Evolutionary conservation across 2,113 vertebrate species (phyloP), one percentile per base, ranked within the genome.

Genomic region (Delphinus delphis): DNA sequence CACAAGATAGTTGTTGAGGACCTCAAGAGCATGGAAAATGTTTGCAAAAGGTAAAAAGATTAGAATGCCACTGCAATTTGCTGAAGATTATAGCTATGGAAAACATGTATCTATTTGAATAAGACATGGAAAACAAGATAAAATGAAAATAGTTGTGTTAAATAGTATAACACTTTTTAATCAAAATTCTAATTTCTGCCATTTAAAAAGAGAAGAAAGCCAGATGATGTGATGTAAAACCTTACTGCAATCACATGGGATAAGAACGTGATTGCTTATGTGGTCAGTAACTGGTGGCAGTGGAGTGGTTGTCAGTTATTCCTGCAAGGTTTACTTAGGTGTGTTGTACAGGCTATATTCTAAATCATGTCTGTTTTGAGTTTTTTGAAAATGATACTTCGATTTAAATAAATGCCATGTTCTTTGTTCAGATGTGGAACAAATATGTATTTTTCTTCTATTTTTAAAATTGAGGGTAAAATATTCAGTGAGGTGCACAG

Each of bases 301-400:
- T 71, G 23, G 41, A 62, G 8, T 71, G 11, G 7, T 21, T 85
- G 20, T 96, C 44, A 55, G 0, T 76, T n/a, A 79, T 21, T 50
- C 53, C 67, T 60, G 25, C 12, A 53, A 82, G 26, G 41, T 63
- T 50, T 50, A 63, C 68, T 36, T 50, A 58, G 62, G 8, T 44
- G 6, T 60, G 10, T 79, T 94, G 63, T 8, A 47, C 6, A 93
- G 55, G 58, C 67, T 73, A 0, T 44, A 44, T 90, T 47, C 44
- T 90, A 71, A 96, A 76, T 90, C 38, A 44, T 53, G 2, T 77
- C 20, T 93, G 17, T 84, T 88, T 73, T 44, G 58, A 93, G 23
- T 92, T 82, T 92, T 92, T 91, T 93, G 41, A 95, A 96, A 87
- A 83, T 50, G 17, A 70, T 60, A 68, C 23, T 97, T 53, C 73